Percentiles rank a stretch among this genome's conserved stretches.
These are phyloP conservation scores for Cheilosia variabilis DNA, from an alignment of 2,888 invertebrate genomes.

Conservation along the genomic window DNA sequence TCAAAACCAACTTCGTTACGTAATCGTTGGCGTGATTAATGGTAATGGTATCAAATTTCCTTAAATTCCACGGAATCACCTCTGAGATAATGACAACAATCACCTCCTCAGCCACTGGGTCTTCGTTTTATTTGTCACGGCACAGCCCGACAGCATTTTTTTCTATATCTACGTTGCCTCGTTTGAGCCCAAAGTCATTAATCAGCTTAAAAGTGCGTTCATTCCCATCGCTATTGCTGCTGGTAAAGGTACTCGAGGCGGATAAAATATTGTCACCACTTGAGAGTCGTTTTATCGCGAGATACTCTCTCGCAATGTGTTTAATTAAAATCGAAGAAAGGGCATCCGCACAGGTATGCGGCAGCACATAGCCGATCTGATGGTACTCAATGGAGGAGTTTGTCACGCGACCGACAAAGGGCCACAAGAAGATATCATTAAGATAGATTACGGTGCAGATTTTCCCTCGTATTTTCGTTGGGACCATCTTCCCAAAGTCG, in stretches of 20 bases:
- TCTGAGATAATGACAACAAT: constrained; percentile 22
- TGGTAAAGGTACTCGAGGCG: background rate
- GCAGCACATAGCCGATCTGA: background rate
- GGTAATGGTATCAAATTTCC: constrained; percentile 16
- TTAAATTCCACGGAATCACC: constrained; percentile 19
- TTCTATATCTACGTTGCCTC: constrained; percentile 33
- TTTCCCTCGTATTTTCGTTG: constrained; percentile 17
- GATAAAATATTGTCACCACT: constrained; percentile 44
- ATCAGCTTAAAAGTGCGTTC: constrained; percentile 67
- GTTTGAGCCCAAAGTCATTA: constrained; percentile 32
- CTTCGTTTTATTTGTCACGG: constrained; percentile 53
- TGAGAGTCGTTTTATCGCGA: constrained; percentile 27
- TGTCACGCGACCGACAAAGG: constrained; percentile 62
- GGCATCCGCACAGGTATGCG: constrained; percentile 4
- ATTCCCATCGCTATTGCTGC: constrained; percentile 20
- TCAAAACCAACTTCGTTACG: constrained; percentile 7
- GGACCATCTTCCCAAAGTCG: background rate
- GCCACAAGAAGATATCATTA: constrained; percentile 64
- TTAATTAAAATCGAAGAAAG: constrained; percentile 63
- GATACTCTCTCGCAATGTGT: constrained; percentile 35
- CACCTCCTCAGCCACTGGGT: constrained; percentile 14
- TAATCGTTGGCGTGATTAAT: constrained; percentile 34
- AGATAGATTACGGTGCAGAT: constrained; percentile 71
- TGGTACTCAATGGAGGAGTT: constrained; percentile 41
- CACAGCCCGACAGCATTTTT: constrained; percentile 7